A percentile compares a stretch with the other conserved stretches of the same genome.
Evolutionary conservation across 1,140 invertebrate genomes (phyloP).

Genomic region (Vollenhovia emeryi): DNA sequence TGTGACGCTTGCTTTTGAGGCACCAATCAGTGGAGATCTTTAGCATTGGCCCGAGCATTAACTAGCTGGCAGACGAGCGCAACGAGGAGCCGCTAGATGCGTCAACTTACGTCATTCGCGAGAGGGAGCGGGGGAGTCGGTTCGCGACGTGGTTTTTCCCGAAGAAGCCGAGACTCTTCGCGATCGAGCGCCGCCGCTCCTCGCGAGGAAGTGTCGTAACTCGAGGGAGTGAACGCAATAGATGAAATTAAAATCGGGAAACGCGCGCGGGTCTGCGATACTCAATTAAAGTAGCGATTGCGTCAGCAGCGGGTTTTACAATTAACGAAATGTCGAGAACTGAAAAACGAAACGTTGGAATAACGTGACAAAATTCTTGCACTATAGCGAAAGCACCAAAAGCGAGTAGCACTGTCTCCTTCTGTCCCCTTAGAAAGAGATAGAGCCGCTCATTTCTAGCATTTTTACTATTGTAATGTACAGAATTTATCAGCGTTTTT

Average conservation of each 20-base stretch:
- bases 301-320: too few relatives aligned
- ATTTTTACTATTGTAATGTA: too few relatives aligned
- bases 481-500: too few relatives aligned
- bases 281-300: background rate
- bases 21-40: constrained; percentile 64
- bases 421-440: too few relatives aligned
- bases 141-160: constrained; percentile 7
- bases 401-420: too few relatives aligned
- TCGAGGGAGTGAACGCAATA: background rate
- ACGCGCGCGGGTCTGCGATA: background rate
- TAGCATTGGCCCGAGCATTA: constrained; percentile 61
- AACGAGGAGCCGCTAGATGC: constrained; percentile 56
- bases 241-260: background rate
- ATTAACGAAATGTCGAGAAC: too few relatives aligned
- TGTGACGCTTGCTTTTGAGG: constrained; percentile 51
- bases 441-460: too few relatives aligned
- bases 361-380: too few relatives aligned
- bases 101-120: constrained; percentile 65
- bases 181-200: background rate
- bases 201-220: background rate
- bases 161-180: constrained; percentile 13
- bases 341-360: too few relatives aligned
- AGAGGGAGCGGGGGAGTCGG: constrained; percentile 18
- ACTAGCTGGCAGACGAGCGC: constrained; percentile 56
- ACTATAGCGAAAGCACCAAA: too few relatives aligned